phyloP scores from a whole-genome alignment of 2,113 vertebrate species.

The Eretmochelys imbricata region DNA sequence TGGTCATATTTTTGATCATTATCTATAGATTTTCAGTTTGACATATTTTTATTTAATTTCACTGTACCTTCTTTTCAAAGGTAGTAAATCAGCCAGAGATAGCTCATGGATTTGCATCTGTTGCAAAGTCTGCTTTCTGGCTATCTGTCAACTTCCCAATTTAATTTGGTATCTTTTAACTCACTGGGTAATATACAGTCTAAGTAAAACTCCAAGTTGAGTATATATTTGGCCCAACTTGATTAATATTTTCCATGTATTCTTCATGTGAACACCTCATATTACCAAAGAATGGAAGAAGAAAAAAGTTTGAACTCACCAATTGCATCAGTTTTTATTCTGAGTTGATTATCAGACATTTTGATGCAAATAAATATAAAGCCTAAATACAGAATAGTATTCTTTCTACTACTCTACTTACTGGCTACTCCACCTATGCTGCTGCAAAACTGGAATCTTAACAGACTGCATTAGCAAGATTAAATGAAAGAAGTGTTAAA shows the following conservation, averaged over 20 bases:
- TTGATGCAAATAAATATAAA: slow-evolving; percentile 61
- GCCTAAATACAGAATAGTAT: slow-evolving; percentile 50
- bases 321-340: slow-evolving; percentile 84
- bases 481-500: slow-evolving; percentile 82
- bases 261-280: not conserved
- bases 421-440: slow-evolving; percentile 65
- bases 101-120: slow-evolving; percentile 57
- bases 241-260: slow-evolving; percentile 8
- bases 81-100: slow-evolving; percentile 55
- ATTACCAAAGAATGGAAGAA: slow-evolving; percentile 42
- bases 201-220: slow-evolving; percentile 19
- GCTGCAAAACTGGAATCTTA: slow-evolving; percentile 74
- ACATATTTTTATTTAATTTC: slow-evolving; percentile 57
- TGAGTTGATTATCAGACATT: slow-evolving; percentile 79
- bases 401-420: slow-evolving; percentile 52
- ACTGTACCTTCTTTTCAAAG: slow-evolving; percentile 21
- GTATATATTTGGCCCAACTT: not conserved
- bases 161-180: slow-evolving; percentile 57
- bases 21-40: slow-evolving; percentile 25
- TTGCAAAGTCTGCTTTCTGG: slow-evolving; percentile 31
- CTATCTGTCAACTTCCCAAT: slow-evolving; percentile 38
- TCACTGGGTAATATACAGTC: slow-evolving; percentile 27
- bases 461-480: slow-evolving; percentile 84
- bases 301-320: slow-evolving; percentile 80
- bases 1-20: not conserved